Conservation (phyloP, 2,888 invertebrate species). For the Steromphala cineraria region DNA sequence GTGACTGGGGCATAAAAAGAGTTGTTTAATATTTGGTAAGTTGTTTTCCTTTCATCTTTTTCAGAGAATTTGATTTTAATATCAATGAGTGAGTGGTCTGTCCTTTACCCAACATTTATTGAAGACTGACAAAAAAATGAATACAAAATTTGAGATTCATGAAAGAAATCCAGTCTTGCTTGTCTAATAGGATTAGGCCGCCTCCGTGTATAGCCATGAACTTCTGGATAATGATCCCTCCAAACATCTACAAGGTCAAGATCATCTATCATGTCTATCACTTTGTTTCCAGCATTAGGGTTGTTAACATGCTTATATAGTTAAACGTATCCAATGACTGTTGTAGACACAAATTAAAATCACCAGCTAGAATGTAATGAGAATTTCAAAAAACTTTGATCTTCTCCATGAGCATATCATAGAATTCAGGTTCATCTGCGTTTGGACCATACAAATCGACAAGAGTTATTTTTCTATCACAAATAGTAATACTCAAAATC, state of each 20-base stretch:
- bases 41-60: not conserved
- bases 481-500: not conserved
- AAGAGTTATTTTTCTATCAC: not conserved
- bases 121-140: not conserved
- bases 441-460: slow-evolving; percentile 23
- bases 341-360: slow-evolving; percentile 25
- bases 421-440: slow-evolving; percentile 13
- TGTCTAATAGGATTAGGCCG: slow-evolving; percentile 7
- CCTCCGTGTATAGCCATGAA: not conserved
- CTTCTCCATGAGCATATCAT: not conserved
- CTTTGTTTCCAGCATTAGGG: not conserved
- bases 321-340: slow-evolving; percentile 7
- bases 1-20: too few relatives aligned
- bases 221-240: not conserved
- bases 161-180: slow-evolving; percentile 22
- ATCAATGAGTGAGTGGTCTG: slow-evolving; percentile 15
- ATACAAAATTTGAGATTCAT: not conserved
- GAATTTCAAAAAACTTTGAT: not conserved
- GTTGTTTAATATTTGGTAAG: slow-evolving; percentile 25
- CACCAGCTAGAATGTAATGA: not conserved
- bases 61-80: too few relatives aligned
- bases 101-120: slow-evolving; percentile 22
- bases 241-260: not conserved
- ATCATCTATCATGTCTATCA: not conserved
- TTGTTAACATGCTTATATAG: not conserved